Evolutionary conservation across 1,140 invertebrate genomes (phyloP).

Genomic region (Micrasema longulum): DNA sequence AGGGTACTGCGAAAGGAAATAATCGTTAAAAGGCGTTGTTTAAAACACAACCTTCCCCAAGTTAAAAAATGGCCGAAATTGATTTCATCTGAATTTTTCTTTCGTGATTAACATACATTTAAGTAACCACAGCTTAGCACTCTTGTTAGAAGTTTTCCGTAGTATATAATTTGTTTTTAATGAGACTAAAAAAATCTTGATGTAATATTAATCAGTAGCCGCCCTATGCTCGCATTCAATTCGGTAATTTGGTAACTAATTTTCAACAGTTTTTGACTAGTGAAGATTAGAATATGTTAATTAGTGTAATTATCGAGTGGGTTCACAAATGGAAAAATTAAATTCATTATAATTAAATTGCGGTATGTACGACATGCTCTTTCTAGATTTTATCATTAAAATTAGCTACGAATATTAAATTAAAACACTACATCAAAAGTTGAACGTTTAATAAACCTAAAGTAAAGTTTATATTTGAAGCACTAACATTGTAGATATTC

Average conservation of each 20-base stretch:
- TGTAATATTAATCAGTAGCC: slow-evolving; percentile 10
- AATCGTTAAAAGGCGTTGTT: background rate
- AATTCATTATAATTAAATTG: background rate
- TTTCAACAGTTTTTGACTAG: slow-evolving; percentile 20
- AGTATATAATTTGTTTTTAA: slow-evolving; percentile 20
- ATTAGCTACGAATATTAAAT: too few relatives aligned
- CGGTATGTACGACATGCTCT: background rate
- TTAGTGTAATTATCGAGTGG: slow-evolving; percentile 9
- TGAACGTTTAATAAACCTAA: too few relatives aligned
- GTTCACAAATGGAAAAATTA: background rate
- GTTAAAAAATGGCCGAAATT: background rate
- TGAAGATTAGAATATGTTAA: slow-evolving; percentile 28
- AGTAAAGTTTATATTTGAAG: too few relatives aligned
- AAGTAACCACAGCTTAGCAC: slow-evolving; percentile 14
- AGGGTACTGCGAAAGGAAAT: background rate
- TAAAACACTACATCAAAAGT: too few relatives aligned
- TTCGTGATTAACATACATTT: background rate
- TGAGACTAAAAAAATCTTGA: slow-evolving; percentile 19
- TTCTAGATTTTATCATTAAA: background rate
- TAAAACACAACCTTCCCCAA: background rate
- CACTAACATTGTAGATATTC: too few relatives aligned
- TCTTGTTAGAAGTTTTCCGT: slow-evolving; percentile 15
- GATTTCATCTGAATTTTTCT: background rate
- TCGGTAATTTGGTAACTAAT: slow-evolving; percentile 11
- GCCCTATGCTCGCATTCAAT: slow-evolving; percentile 17